Percentiles rank a stretch among this genome's conserved stretches.
Evolutionary conservation across 2,113 vertebrate genomes (phyloP).

Genomic region (Chiloscyllium plagiosum): DNA sequence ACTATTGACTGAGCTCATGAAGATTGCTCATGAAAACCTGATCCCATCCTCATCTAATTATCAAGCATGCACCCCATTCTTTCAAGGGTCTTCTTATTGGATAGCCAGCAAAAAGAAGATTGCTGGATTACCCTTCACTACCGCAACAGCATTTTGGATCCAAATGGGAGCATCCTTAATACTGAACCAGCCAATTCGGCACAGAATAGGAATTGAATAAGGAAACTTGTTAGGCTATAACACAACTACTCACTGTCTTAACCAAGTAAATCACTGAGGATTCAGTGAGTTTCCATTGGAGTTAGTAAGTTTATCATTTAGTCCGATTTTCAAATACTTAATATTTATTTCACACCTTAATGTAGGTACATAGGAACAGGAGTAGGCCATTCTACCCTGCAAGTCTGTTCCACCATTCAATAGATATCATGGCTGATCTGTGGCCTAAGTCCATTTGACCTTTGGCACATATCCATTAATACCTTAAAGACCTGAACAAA

Average conservation of each 20-base stretch:
- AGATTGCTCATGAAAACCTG: not conserved
- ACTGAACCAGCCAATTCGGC: not conserved
- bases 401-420: too few relatives aligned
- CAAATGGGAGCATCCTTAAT: not conserved
- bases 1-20: not conserved
- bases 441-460: too few relatives aligned
- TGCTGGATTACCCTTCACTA: not conserved
- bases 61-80: not conserved
- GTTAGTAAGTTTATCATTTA: not conserved
- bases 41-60: not conserved
- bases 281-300: slow-evolving; percentile 2
- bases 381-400: too few relatives aligned
- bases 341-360: not conserved
- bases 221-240: not conserved
- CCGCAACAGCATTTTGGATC: not conserved
- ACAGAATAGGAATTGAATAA: not conserved
- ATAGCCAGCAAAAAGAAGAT: not conserved
- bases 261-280: not conserved
- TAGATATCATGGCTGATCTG: too few relatives aligned
- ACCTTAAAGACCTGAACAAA: too few relatives aligned
- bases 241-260: not conserved
- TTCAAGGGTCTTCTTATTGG: not conserved
- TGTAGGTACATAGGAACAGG: too few relatives aligned
- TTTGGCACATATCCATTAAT: too few relatives aligned
- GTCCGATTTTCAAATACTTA: not conserved